A percentile compares a stretch with the other conserved stretches of the same genome.
Conservation (phyloP, 2,888 invertebrate genomes). For the Blastobasis lacticolella region DNA sequence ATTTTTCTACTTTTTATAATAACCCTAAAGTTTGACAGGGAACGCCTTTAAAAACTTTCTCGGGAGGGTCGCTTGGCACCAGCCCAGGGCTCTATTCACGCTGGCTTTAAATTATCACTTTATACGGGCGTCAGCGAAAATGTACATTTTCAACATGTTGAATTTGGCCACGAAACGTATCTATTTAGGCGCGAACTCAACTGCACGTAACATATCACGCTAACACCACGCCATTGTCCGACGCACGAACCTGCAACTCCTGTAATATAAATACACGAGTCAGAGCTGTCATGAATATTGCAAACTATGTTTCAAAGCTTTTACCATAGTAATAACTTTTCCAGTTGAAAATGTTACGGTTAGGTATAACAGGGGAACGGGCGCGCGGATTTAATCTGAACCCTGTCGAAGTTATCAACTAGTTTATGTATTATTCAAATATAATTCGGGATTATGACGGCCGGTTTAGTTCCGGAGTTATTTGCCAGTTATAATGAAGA, state of each 20-base stretch:
- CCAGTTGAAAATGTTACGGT: constrained; percentile 12
- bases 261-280: constrained; percentile 30
- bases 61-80: constrained; percentile 40
- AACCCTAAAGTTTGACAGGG: constrained; percentile 40
- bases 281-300: constrained; percentile 26
- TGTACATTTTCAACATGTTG: neutral
- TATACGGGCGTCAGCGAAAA: constrained; percentile 22
- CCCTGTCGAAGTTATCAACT: constrained; percentile 23
- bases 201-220: too few species aligned
- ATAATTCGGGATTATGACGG: constrained; percentile 25
- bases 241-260: too few species aligned
- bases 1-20: constrained; percentile 45
- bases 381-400: constrained; percentile 28
- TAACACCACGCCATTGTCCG: neutral
- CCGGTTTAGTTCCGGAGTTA: constrained; percentile 22
- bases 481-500: neutral
- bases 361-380: constrained; percentile 14
- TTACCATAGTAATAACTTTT: constrained; percentile 16
- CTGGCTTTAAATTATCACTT: constrained; percentile 49
- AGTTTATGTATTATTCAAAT: constrained; percentile 34
- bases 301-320: constrained; percentile 12
- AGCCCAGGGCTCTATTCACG: constrained; percentile 39
- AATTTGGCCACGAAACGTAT: too few species aligned
- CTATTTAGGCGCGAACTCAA: too few species aligned
- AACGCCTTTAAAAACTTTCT: constrained; percentile 45